These are phyloP conservation scores for Hemaris fuciformis DNA, from an alignment of 2,888 invertebrate genomes.

Conservation along the genomic window DNA sequence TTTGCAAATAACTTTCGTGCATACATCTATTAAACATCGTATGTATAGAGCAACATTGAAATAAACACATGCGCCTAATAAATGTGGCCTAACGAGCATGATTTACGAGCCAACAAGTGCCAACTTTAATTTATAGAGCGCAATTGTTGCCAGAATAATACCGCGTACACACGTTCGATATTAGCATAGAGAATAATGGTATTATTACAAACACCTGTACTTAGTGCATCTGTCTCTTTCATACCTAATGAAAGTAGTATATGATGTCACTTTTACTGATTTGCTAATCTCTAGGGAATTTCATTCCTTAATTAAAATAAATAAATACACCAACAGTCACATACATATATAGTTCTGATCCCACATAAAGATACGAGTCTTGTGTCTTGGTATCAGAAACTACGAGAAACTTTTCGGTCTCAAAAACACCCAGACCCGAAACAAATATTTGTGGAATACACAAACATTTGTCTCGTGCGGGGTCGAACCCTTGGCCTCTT, in stretches of 20 bases:
- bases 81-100: conserved; percentile 20
- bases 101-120: conserved; percentile 12
- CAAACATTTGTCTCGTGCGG: too few relatives aligned
- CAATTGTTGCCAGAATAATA: conserved; percentile 5
- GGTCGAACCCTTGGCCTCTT: too few relatives aligned
- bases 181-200: too few relatives aligned
- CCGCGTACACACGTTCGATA: not conserved
- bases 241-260: conserved; percentile 8
- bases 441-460: not conserved
- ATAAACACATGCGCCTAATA: conserved; percentile 19
- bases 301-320: not conserved
- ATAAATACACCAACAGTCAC: not conserved
- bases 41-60: not conserved
- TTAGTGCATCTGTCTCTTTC: not conserved
- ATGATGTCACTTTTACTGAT: not conserved
- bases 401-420: too few relatives aligned
- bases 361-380: too few relatives aligned
- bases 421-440: too few relatives aligned
- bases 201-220: not conserved
- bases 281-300: not conserved
- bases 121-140: conserved; percentile 3
- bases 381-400: too few relatives aligned
- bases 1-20: not conserved
- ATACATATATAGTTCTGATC: too few relatives aligned
- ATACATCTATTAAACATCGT: not conserved